Conservation (phyloP, 1,140 invertebrate genomes). For the Homalodisca vitripennis region DNA sequence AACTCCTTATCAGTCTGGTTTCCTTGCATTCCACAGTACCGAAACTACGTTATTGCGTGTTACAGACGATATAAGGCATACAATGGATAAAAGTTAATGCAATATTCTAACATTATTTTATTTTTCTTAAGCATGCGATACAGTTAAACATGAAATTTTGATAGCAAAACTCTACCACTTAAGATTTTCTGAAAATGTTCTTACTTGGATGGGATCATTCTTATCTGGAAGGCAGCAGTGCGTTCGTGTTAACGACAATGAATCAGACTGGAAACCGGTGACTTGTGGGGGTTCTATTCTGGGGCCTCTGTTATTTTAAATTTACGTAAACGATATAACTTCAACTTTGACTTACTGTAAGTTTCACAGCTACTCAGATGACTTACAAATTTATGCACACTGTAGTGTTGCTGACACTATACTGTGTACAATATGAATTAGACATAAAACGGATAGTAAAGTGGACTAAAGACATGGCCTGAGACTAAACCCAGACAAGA, state of each 20-base stretch:
- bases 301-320: slow-evolving; percentile 7
- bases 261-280: slow-evolving; percentile 7
- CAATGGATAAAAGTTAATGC: slow-evolving; percentile 17
- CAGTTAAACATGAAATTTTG: slow-evolving; percentile 7
- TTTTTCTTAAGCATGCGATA: slow-evolving; percentile 10
- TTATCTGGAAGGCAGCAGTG: neutral
- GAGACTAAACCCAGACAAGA: too few relatives aligned
- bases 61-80: neutral
- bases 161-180: slow-evolving; percentile 4
- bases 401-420: neutral
- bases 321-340: slow-evolving; percentile 15
- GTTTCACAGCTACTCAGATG: neutral
- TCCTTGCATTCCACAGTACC: neutral
- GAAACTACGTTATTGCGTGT: slow-evolving; percentile 9
- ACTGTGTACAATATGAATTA: too few relatives aligned
- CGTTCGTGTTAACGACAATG: neutral
- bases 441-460: too few relatives aligned
- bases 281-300: slow-evolving; percentile 8
- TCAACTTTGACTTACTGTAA: neutral
- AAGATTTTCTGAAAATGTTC: neutral
- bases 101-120: slow-evolving; percentile 21
- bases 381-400: neutral
- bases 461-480: too few relatives aligned
- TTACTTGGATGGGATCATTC: neutral
- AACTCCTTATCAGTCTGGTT: slow-evolving; percentile 16